Evolutionary conservation across 2,797 vertebrate species (phyloP).

Genomic region (Hemibagrus guttatus): DNA sequence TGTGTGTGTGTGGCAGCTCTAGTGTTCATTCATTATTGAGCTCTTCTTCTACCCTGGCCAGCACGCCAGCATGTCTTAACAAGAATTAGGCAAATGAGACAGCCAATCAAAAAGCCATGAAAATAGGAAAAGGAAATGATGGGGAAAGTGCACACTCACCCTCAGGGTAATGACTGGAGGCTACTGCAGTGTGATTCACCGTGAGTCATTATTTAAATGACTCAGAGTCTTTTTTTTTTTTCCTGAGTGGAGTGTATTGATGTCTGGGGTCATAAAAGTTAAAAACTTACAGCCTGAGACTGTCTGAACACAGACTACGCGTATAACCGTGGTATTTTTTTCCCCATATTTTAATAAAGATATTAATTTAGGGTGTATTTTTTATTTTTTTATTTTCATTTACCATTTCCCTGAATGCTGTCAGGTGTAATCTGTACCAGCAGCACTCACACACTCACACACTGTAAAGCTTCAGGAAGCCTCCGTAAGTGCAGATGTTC

Average conservation of each 20-base stretch:
- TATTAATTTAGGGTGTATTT: no score
- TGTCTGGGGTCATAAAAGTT: not conserved
- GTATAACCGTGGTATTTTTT: not conserved
- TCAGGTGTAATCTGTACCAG: not conserved
- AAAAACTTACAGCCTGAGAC: not conserved
- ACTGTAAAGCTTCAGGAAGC: not conserved
- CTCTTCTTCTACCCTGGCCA: slow-evolving; percentile 28
- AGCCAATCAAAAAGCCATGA: slow-evolving; percentile 45
- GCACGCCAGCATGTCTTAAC: slow-evolving; percentile 45
- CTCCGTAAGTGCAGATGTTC: not conserved
- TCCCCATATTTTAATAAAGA: not conserved
- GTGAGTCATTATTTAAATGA: slow-evolving; percentile 29
- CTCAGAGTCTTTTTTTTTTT: not conserved
- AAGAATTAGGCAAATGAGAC: slow-evolving; percentile 54
- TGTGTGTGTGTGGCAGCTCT: slow-evolving; percentile 25
- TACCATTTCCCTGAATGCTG: not conserved
- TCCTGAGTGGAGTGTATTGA: not conserved
- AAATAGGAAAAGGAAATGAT: slow-evolving; percentile 34
- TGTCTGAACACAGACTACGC: not conserved
- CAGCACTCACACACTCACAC: not conserved
- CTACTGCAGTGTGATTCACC: slow-evolving; percentile 2
- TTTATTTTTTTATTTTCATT: not conserved
- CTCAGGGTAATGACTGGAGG: slow-evolving; percentile 25
- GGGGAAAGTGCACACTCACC: slow-evolving; percentile 27
- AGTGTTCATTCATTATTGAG: slow-evolving; percentile 57